Conservation (phyloP, 2,888 invertebrate genomes). For the Leucania comma region DNA sequence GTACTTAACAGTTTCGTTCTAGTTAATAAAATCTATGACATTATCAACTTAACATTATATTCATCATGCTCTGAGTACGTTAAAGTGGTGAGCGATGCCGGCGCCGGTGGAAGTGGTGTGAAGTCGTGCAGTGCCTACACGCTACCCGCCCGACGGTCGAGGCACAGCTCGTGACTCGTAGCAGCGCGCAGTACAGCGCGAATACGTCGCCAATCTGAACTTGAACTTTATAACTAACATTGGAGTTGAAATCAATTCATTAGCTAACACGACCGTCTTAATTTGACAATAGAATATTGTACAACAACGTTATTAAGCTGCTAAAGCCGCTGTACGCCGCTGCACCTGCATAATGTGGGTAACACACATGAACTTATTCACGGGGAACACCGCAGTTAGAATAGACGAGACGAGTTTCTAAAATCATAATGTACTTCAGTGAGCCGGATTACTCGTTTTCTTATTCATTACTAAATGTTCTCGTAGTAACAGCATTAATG, state of each 20-base stretch:
- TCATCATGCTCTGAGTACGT: constrained; percentile 39
- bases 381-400: too few relatives aligned
- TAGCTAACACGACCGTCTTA: background rate
- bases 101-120: background rate
- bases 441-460: background rate
- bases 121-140: too few relatives aligned
- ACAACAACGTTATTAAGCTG: background rate
- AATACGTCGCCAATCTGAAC: background rate
- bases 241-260: background rate
- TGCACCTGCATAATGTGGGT: background rate
- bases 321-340: background rate
- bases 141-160: too few relatives aligned
- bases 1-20: constrained; percentile 60
- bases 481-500: background rate
- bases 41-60: constrained; percentile 46
- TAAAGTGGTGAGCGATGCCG: constrained; percentile 30
- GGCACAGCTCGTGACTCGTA: too few relatives aligned
- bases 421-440: background rate
- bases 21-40: constrained; percentile 53
- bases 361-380: background rate
- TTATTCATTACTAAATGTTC: background rate
- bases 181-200: background rate
- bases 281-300: background rate
- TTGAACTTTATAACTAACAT: background rate
- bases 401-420: background rate